Evolutionary conservation across 2,797 vertebrate species (phyloP).

Genomic region (Denticeps clupeoides): DNA sequence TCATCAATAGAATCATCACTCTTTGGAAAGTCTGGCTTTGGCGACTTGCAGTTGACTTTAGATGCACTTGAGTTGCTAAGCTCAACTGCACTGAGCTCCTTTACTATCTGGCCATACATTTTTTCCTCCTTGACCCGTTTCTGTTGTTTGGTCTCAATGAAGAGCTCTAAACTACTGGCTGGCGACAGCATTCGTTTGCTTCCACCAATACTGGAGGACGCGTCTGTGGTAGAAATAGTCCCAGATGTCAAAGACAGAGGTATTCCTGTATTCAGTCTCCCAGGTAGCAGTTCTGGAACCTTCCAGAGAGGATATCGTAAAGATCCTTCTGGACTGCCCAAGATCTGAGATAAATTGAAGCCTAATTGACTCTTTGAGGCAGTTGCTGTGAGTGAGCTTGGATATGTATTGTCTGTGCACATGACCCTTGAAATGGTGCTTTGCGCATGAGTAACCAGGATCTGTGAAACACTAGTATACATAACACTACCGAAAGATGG

Average conservation of each 20-base stretch:
- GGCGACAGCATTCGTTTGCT: slow-evolving; percentile 95
- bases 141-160: slow-evolving; percentile 94
- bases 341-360: slow-evolving; percentile 91
- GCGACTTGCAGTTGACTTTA: slow-evolving; percentile 53
- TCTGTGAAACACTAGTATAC: slow-evolving; percentile 96
- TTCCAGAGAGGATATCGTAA: slow-evolving; percentile 69
- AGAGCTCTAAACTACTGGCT: slow-evolving; percentile 89
- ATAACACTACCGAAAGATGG: slow-evolving; percentile 89
- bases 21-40: slow-evolving; percentile 75
- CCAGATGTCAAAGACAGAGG: slow-evolving; percentile 87
- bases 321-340: slow-evolving; percentile 64
- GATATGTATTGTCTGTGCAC: slow-evolving; percentile 64
- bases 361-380: slow-evolving; percentile 68
- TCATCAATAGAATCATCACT: slow-evolving; percentile 66
- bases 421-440: slow-evolving; percentile 64
- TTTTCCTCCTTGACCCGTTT: slow-evolving; percentile 96
- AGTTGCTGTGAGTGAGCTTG: slow-evolving; percentile 58
- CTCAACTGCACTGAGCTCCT: slow-evolving; percentile 91
- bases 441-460: slow-evolving; percentile 53
- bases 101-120: slow-evolving; percentile 95
- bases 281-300: slow-evolving; percentile 72
- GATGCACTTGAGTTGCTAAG: slow-evolving; percentile 75
- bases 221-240: slow-evolving; percentile 76
- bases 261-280: slow-evolving; percentile 81
- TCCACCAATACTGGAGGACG: slow-evolving; percentile 74